Percentiles rank a stretch among this genome's conserved stretches.
These are phyloP conservation scores for Uria lomvia DNA, from an alignment of 2,113 vertebrate species.

Conservation along the genomic window DNA sequence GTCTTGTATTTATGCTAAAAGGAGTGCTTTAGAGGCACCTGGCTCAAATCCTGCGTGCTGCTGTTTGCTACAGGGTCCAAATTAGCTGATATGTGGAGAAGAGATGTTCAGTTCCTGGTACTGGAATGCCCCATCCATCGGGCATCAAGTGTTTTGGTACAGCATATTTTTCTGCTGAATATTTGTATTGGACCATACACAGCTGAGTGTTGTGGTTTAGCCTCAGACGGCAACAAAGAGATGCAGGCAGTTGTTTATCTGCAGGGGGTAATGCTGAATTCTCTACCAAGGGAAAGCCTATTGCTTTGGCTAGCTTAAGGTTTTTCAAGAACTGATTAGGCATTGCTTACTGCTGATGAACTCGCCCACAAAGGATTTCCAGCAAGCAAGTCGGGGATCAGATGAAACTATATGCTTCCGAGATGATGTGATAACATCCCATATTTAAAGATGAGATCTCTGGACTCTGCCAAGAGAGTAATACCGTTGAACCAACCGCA, in stretches of 20 bases:
- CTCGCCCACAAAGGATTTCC: not conserved
- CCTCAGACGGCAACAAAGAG: too few relatives aligned
- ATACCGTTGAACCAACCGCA: not conserved
- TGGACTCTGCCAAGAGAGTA: not conserved
- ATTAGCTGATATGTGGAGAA: not conserved
- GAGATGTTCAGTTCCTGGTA: not conserved
- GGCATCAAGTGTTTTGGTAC: not conserved
- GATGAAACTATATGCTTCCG: not conserved
- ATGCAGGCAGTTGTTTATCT: not conserved
- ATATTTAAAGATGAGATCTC: not conserved
- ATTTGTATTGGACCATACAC: not conserved
- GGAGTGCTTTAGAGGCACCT: not conserved
- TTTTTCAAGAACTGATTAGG: not conserved
- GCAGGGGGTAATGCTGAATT: not conserved
- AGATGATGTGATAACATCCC: not conserved
- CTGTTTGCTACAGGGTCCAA: not conserved
- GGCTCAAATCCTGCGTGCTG: not conserved
- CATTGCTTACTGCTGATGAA: not conserved
- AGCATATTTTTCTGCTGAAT: not conserved
- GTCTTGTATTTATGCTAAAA: not conserved
- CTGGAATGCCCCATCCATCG: not conserved
- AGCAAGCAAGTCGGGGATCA: not conserved
- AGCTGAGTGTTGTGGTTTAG: not conserved
- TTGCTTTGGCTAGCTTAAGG: not conserved
- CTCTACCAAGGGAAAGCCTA: not conserved